These are phyloP conservation scores for Nemurella pictetii DNA, from an alignment of 2,888 invertebrate species.

Conservation along the genomic window DNA sequence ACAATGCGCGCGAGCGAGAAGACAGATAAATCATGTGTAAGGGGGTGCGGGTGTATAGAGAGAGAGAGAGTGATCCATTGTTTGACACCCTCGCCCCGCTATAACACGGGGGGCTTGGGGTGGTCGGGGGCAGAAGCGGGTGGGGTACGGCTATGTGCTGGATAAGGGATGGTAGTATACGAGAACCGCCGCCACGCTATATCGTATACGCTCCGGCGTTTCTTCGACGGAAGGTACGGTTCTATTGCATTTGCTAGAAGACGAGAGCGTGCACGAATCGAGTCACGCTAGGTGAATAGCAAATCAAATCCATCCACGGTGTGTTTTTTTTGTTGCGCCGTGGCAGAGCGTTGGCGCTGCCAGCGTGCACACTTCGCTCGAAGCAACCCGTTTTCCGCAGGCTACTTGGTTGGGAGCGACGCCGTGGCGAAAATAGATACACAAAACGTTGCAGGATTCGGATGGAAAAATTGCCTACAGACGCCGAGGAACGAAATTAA, in stretches of 20 bases:
- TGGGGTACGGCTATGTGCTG: neutral
- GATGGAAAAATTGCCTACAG: neutral
- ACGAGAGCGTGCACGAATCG: constrained; percentile 8
- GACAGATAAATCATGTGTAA: constrained; percentile 20
- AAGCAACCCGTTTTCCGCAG: neutral
- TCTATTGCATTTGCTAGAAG: constrained; percentile 15
- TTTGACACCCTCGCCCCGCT: constrained; percentile 27
- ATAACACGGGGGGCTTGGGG: neutral
- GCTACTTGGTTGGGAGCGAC: neutral
- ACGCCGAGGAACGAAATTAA: neutral
- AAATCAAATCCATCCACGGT: constrained; percentile 24
- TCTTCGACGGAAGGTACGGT: neutral
- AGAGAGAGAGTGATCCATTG: constrained; percentile 28
- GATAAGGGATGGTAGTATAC: too few species aligned
- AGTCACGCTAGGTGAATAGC: constrained; percentile 26
- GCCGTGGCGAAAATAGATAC: neutral
- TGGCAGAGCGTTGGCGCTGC: neutral
- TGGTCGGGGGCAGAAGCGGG: neutral
- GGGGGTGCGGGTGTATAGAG: neutral
- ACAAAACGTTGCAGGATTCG: neutral
- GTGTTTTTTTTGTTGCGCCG: neutral
- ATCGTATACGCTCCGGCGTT: neutral
- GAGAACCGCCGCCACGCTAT: too few species aligned
- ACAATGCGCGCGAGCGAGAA: constrained; percentile 2
- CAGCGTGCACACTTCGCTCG: neutral